These are phyloP conservation scores for Drosophila greeni DNA, from an alignment of 2,888 invertebrate species.

Conservation along the genomic window DNA sequence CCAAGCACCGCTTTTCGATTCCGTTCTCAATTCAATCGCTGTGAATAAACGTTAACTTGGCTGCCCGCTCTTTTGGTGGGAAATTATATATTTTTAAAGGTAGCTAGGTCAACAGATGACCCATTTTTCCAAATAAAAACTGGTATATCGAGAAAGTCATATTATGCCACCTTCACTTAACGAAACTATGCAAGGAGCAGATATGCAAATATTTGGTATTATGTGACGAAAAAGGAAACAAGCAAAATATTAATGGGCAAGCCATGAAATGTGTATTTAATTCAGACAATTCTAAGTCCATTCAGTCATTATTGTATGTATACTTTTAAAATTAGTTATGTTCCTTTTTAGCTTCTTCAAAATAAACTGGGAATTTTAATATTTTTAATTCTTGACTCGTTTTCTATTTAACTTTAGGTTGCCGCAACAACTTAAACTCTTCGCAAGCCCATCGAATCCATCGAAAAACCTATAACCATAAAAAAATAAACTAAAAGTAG, in stretches of 20 bases:
- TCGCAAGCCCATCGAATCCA: not conserved
- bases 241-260: not conserved
- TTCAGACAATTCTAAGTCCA: too few relatives aligned
- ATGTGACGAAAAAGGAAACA: not conserved
- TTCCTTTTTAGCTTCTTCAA: too few relatives aligned
- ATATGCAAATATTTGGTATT: not conserved
- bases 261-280: not conserved
- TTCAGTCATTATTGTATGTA: too few relatives aligned
- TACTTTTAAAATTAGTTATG: not conserved
- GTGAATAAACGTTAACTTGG: slow-evolving; percentile 1
- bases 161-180: not conserved
- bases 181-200: not conserved
- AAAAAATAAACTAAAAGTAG: slow-evolving; percentile 16
- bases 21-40: slow-evolving; percentile 19
- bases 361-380: not conserved
- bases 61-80: not conserved
- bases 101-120: slow-evolving; percentile 3
- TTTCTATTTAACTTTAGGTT: slow-evolving; percentile 17
- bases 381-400: not conserved
- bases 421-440: slow-evolving; percentile 1
- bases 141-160: not conserved
- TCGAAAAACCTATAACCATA: slow-evolving; percentile 1
- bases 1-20: slow-evolving; percentile 9
- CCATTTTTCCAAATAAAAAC: slow-evolving; percentile 6
- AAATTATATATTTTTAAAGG: slow-evolving; percentile 8